Evolutionary conservation across 2,113 vertebrate genomes (phyloP).

Genomic region (Pao palembangensis): DNA sequence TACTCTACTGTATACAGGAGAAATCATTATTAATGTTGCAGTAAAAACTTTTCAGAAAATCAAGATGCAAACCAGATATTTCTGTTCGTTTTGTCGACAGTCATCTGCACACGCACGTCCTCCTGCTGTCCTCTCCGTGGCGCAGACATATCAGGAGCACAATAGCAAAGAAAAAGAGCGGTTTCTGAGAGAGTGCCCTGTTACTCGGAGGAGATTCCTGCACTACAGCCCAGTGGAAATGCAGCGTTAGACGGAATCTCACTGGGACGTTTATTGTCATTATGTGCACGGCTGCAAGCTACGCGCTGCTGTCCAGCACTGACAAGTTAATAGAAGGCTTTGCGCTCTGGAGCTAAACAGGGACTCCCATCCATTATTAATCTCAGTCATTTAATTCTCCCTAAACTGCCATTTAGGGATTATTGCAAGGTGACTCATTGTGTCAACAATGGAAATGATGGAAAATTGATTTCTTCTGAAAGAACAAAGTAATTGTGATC

Average conservation of each 20-base stretch:
- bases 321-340: constrained; percentile 44
- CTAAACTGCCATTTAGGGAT: constrained; percentile 37
- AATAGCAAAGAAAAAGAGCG: too few relatives aligned
- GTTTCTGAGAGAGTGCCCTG: too few relatives aligned
- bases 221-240: too few relatives aligned
- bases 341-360: constrained; percentile 20
- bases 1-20: too few relatives aligned
- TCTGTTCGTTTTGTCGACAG: too few relatives aligned
- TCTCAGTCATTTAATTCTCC: constrained; percentile 31
- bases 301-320: constrained; percentile 35
- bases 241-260: not conserved
- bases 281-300: constrained; percentile 12
- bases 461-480: constrained; percentile 36
- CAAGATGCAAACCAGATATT: not conserved
- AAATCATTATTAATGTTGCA: too few relatives aligned
- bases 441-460: constrained; percentile 46
- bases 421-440: constrained; percentile 31
- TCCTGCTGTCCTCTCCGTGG: not conserved
- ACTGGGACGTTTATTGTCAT: constrained; percentile 32
- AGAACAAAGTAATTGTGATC: constrained; percentile 41
- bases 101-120: not conserved
- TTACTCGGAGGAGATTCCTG: too few relatives aligned
- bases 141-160: too few relatives aligned
- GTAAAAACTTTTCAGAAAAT: too few relatives aligned
- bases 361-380: constrained; percentile 37